Percentiles rank a stretch among this genome's conserved stretches.
These are phyloP conservation scores for Siderastrea siderea DNA, from an alignment of 92 coral and sea anemone genomes.

Conservation along the genomic window DNA sequence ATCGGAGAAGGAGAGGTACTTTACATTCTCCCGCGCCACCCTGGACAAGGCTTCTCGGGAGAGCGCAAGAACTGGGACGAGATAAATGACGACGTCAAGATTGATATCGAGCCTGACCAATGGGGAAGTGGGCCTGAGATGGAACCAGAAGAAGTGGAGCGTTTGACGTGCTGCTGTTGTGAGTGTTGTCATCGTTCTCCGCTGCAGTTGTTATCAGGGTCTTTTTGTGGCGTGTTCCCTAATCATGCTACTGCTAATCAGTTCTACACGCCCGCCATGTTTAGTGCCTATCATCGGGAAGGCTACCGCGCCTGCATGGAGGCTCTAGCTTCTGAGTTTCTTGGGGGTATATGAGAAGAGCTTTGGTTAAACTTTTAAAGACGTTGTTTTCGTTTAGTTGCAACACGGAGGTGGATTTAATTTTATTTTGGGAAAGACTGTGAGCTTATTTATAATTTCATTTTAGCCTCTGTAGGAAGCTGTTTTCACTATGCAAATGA, in stretches of 20 bases:
- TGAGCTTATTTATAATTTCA: no score
- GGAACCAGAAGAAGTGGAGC: conserved; percentile 81
- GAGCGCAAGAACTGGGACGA: conserved; percentile 54
- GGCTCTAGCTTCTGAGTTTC: conserved; percentile 78
- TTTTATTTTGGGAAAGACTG: no score
- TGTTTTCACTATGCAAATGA: no score
- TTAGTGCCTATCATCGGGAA: conserved; percentile 88
- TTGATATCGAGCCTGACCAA: conserved; percentile 70
- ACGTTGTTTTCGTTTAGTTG: no score
- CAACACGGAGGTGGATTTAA: no score
- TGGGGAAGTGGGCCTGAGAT: conserved; percentile 93
- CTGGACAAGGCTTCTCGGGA: conserved; percentile 61
- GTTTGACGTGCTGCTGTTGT: conserved; percentile 84
- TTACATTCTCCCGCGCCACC: conserved; percentile 85
- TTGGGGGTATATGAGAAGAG: conserved; percentile 26
- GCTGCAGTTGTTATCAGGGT: conserved; percentile 48
- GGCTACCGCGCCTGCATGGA: conserved; percentile 95
- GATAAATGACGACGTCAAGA: conserved; percentile 48
- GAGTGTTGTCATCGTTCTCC: conserved; percentile 86
- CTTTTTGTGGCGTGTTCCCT: conserved; percentile 81
- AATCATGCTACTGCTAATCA: conserved; percentile 85
- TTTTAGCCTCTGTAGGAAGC: no score
- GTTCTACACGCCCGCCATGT: conserved; percentile 82
- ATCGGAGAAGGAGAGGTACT: conserved; percentile 91
- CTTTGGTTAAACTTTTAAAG: not conserved